Conservation (phyloP, 2,113 vertebrate species). For the Gorsachius goisagi region DNA sequence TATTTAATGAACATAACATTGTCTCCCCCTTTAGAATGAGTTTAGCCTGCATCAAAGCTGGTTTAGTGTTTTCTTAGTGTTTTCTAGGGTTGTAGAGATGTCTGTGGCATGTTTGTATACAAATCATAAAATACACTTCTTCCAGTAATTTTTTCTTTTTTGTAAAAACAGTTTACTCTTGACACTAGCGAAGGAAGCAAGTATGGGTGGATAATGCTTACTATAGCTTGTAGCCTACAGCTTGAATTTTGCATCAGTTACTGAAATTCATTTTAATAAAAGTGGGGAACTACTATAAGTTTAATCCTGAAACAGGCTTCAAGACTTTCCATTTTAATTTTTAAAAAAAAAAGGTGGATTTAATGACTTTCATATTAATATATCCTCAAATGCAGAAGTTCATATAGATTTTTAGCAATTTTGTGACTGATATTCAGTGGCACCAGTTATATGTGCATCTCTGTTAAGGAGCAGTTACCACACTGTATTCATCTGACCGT, state of each 20-base stretch:
- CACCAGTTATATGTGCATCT: conserved; percentile 38
- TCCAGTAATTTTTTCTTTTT: neutral
- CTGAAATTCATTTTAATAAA: conserved; percentile 55
- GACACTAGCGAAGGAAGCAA: conserved; percentile 32
- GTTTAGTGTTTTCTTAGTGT: conserved; percentile 41
- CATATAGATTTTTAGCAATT: neutral
- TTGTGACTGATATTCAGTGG: conserved; percentile 39
- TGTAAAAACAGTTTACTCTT: neutral
- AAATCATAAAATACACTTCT: conserved; percentile 39
- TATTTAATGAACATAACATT: conserved; percentile 23
- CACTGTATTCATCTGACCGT: neutral
- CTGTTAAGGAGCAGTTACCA: neutral
- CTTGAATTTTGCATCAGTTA: conserved; percentile 49
- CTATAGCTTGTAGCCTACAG: conserved; percentile 4
- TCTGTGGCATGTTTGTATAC: conserved; percentile 56
- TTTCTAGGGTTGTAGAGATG: conserved; percentile 56
- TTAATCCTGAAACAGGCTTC: conserved; percentile 42
- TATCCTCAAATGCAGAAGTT: conserved; percentile 56
- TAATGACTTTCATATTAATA: conserved; percentile 46
- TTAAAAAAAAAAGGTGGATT: neutral
- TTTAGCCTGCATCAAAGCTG: conserved; percentile 32
- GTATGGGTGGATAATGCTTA: conserved; percentile 19
- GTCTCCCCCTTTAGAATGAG: conserved; percentile 18
- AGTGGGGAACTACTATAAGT: neutral
- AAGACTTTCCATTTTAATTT: conserved; percentile 36